Evolutionary conservation across 2,888 invertebrate genomes (phyloP).

Genomic region (Aspidiotus destructor): DNA sequence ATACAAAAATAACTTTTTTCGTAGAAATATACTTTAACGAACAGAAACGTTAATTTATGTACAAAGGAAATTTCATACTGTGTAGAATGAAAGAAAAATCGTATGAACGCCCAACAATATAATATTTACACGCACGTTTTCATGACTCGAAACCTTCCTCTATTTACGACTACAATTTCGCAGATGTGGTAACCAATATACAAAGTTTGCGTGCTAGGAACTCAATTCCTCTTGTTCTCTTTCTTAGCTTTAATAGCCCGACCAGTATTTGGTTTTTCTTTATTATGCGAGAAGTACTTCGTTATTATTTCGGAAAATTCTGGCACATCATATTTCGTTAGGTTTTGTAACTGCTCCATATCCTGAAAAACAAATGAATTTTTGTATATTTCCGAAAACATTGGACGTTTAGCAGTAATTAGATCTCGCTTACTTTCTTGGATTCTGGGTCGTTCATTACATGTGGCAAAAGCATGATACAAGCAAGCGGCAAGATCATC

Average conservation of each 20-base stretch:
- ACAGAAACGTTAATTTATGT: too few relatives aligned
- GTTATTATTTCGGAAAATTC: constrained; percentile 95
- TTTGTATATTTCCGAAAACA: too few relatives aligned
- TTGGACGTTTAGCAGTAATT: neutral
- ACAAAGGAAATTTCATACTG: too few relatives aligned
- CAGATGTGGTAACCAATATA: constrained; percentile 8
- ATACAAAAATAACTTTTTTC: too few relatives aligned
- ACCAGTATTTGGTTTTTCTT: constrained; percentile 11
- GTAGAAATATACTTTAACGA: too few relatives aligned
- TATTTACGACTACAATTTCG: too few relatives aligned
- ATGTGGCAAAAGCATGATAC: constrained; percentile 88
- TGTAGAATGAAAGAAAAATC: too few relatives aligned
- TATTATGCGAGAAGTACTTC: constrained; percentile 61
- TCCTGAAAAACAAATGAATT: constrained; percentile 46
- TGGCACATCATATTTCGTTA: constrained; percentile 76
- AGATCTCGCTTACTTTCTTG: constrained; percentile 55
- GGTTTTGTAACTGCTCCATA: constrained; percentile 77
- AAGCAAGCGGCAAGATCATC: constrained; percentile 85
- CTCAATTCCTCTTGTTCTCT: constrained; percentile 10
- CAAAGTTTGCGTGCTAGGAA: neutral
- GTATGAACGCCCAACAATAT: too few relatives aligned
- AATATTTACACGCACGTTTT: too few relatives aligned
- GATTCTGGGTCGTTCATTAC: constrained; percentile 98
- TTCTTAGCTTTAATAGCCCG: constrained; percentile 19
- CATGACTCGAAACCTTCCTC: too few relatives aligned